Evolutionary conservation across 2,113 vertebrate species (phyloP), one percentile per base, ranked within the genome.

Genomic region (Plotosus lineatus): DNA sequence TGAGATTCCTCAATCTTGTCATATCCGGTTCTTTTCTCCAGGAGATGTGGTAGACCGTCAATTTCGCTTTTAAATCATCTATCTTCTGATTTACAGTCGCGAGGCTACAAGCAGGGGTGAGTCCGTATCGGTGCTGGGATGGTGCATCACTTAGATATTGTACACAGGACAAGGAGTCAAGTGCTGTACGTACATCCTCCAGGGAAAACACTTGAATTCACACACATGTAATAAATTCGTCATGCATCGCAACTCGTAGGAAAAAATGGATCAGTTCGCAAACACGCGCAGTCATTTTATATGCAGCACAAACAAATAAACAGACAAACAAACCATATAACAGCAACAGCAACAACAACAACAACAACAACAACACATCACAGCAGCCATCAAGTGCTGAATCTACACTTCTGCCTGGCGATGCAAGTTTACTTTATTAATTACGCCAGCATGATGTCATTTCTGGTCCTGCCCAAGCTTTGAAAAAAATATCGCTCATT

Each of bases 381-480:
- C 1, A 31, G 46, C 63, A 46, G 76, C 11, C 12, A 50, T 77
- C 51, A 73, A 80, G 66, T 4, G 5, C 19, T 23, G 31, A 78
- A 69, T 40, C 21, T 66, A 56, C 19, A 66, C n/a, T 44, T 19
- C 33, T 80, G 33, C 48, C 50, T 56, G 40, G 6, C 23, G n/a
- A 82, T 82, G 61, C 40, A 31, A 82, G 78, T 85, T 42, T 74
- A 31, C 79, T 80, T 86, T 75, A 91, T 90, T 92, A 90, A 94
- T 92, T 90, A 91, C 86, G 87, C 86, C 76, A 38, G 79, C 77
- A 88, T 90, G 91, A 94, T 89, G 88, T 92, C 90, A 90, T 85
- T 82, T 74, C 84, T 51, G 84, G 75, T 86, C 72, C 89, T 89
- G 83, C 86, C 88, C 83, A 85, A 83, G 89, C 87, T 84, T 84